Base-by-base conservation (phyloP, 2,113 vertebrate species). In the Strix aluco region DNA sequence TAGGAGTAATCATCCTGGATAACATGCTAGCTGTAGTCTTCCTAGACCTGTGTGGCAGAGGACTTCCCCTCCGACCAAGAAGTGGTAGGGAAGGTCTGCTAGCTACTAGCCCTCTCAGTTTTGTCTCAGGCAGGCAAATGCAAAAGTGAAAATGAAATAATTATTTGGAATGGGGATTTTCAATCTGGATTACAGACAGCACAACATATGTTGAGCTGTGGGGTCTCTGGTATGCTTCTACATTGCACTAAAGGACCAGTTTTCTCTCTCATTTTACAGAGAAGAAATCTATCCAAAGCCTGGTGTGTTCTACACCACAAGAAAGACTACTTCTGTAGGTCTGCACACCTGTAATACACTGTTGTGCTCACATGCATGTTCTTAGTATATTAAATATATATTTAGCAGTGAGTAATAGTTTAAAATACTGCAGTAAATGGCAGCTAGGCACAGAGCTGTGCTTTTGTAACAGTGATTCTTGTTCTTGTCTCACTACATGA, bases 401-500 rank as follows among this genome's bases (percentile, higher is more conserved):
- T 8, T 72, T 83, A 84, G 23, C 29, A 54, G 40, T 70, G 15
- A 57, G 20, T 19, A 42, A 17, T 29, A 81, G 22, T 52, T 57
- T 52, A 40, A 84, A 78, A 72, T 55, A 49, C 47, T 74, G 10
- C 27, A 44, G 9, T 55, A 38, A 90, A 80, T 15, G 40, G 18
- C 52, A 74, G 0, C 5, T 38, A 27, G 59, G 34, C 5, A 20
- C 29, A 91, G 18, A 77, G 14, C 30, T 80, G 8, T 69, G 27
- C 21, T 70, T 75, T 62, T 87, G 14, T 61, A 27, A 5, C 38
- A 6, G 18, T 80, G 36, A 12, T 74, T 70, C 30, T n/a, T 51
- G 21, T 74, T 70, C 30, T n/a, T 51, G 21, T 12, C 21, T 72
- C 6, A 5, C 17, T 44, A 10, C 13, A 15, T 0, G 0, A 3